Conservation (phyloP, 2,113 vertebrate species). For the Picathartes gymnocephalus region DNA sequence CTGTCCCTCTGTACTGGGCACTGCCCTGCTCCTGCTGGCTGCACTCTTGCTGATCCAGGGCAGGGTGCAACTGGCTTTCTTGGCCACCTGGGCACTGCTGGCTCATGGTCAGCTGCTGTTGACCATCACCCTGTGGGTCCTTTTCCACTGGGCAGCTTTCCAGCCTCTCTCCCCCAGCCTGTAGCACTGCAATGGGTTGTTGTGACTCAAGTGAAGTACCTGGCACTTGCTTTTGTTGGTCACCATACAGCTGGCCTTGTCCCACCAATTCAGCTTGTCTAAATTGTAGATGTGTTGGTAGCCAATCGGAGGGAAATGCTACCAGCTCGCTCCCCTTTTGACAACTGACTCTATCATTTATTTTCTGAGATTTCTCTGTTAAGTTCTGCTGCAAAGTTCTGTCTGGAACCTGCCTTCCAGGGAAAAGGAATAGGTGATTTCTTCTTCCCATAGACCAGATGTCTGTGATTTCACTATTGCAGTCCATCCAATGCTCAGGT, state of each 20-base stretch:
- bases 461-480: background rate
- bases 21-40: background rate
- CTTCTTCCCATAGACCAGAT: background rate
- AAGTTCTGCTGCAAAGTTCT: background rate
- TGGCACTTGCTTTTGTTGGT: background rate
- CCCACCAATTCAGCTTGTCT: background rate
- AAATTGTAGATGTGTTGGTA: background rate
- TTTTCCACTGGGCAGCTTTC: background rate
- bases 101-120: fast-evolving
- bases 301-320: background rate
- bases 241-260: background rate
- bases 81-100: background rate
- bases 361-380: background rate
- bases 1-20: no score
- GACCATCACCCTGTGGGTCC: fast-evolving
- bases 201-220: background rate
- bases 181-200: fast-evolving
- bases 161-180: background rate
- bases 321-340: background rate
- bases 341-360: background rate
- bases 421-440: background rate
- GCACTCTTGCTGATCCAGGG: fast-evolving
- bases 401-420: background rate
- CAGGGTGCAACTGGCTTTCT: background rate
- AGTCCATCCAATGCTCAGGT: background rate